Base-by-base conservation (phyloP, 2,888 invertebrate species). In the Tyria jacobaeae region DNA sequence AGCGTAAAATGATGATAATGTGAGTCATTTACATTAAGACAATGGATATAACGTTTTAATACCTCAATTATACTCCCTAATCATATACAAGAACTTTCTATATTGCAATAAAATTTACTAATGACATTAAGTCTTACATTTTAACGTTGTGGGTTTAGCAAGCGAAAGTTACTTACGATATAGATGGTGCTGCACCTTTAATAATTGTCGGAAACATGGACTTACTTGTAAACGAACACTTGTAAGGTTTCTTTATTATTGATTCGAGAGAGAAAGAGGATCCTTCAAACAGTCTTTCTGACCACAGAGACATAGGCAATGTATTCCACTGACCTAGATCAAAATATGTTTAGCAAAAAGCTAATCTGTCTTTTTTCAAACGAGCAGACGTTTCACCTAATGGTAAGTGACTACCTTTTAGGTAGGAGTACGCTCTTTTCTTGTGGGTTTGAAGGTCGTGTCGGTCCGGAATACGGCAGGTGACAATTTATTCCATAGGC, bases 21-120 rank as follows among this genome's bases (percentile, higher is more conserved):
- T 34, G 35, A 74, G 56, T 68, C 48, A 74, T 56, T 58, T 61
- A 65, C 59, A 52, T 71, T 66, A 61, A 62, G 31, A 50, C 37
- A 64, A 64, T 54, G 39, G 31, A 77, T 63, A 64, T 68, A 71
- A 68, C 57, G 50, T 49, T 47, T 34, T 61, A 55, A 53, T 61
- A 51, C 39, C 24, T 56, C 62, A 64, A 73, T 48, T 66, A 71
- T 60, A 69, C 78, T 75, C 63, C 71, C 57, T 71, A 77, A 75
- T 66, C 47, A 37, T 52, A 31, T 56, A 61, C 31, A 27, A 31
- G 17, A 47, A 62, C 73, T 73, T 73, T 77, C 71, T 67, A 65
- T 59, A 37, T 15, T 66, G 73, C 63, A 73, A 76, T 66, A 60
- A 58, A 61, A 57, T 52, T n/a, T 61, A 24, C 25, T 60, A 61